A percentile compares a stretch with the other conserved stretches of the same genome.
Evolutionary conservation across 2,113 vertebrate genomes (phyloP).

Genomic region (Prunella fulvescens): DNA sequence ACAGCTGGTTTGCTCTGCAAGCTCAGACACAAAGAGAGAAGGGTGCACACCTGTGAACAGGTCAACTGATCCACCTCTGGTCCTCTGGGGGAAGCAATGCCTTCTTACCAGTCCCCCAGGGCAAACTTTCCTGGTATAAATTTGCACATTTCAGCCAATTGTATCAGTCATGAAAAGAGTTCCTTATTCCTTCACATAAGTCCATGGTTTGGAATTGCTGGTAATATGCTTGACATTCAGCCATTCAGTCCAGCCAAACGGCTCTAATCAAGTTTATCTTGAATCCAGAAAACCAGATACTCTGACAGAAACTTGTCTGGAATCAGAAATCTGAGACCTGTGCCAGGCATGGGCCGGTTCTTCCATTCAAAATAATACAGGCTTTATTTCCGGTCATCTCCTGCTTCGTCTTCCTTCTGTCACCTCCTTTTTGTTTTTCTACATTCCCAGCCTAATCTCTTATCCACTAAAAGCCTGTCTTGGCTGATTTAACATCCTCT

Average conservation of each 20-base stretch:
- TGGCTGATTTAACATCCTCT: not conserved
- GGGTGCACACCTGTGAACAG: not conserved
- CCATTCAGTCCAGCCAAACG: not conserved
- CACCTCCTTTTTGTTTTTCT: not conserved
- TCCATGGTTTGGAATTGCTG: not conserved
- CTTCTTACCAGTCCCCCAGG: not conserved
- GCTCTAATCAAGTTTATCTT: not conserved
- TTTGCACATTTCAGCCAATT: not conserved
- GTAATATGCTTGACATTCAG: not conserved
- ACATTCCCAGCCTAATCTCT: not conserved
- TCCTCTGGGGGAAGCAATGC: not conserved
- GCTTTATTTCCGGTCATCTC: not conserved
- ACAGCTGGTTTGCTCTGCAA: not conserved
- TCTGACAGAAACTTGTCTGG: not conserved
- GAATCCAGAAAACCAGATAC: not conserved
- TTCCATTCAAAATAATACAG: not conserved
- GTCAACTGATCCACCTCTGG: not conserved
- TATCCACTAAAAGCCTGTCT: not conserved
- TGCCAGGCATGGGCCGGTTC: not conserved
- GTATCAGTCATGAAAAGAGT: not conserved
- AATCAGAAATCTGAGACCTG: not conserved
- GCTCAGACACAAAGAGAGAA: not conserved
- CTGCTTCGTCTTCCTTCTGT: not conserved
- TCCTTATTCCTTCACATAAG: not conserved
- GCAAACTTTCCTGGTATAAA: not conserved